A percentile compares a stretch with the other conserved stretches of the same genome.
Evolutionary conservation across 2,888 invertebrate species (phyloP).

Genomic region (Parascotia fuliginaria): DNA sequence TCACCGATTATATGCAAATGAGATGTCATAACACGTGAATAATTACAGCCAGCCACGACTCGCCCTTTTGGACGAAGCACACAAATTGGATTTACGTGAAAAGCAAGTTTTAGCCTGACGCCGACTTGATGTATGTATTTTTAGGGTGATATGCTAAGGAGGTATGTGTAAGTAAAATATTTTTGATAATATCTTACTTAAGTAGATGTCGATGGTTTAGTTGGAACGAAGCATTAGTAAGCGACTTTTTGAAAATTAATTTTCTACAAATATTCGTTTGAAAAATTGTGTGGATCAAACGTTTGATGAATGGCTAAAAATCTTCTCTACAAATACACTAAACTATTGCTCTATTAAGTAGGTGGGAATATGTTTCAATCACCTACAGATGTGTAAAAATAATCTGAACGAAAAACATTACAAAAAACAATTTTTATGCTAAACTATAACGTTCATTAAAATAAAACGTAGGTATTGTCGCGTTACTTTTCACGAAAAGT

Average conservation of each 20-base stretch:
- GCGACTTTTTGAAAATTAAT: background rate
- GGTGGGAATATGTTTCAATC: background rate
- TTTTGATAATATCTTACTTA: conserved; percentile 44
- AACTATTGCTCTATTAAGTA: too few species aligned
- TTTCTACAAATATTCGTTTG: too few species aligned
- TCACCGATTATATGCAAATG: conserved; percentile 84
- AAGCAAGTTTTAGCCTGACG: conserved; percentile 73
- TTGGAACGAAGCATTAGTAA: conserved; percentile 10
- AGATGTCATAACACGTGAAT: conserved; percentile 86
- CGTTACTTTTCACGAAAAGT: conserved; percentile 73
- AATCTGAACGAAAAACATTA: background rate
- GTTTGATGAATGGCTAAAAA: too few species aligned
- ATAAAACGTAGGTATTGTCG: conserved; percentile 57
- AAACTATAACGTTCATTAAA: conserved; percentile 46
- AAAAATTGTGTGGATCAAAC: too few species aligned
- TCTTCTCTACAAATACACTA: too few species aligned
- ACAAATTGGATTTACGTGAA: conserved; percentile 84
- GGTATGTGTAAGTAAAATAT: conserved; percentile 37
- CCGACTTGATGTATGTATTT: conserved; percentile 66
- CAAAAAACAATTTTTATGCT: conserved; percentile 24
- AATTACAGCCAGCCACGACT: conserved; percentile 82
- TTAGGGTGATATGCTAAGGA: conserved; percentile 43
- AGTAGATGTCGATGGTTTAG: conserved; percentile 31
- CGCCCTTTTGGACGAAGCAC: conserved; percentile 79
- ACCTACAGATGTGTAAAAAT: background rate